Conservation (phyloP, 2,797 vertebrate genomes). For the Hydrophis major region DNA sequence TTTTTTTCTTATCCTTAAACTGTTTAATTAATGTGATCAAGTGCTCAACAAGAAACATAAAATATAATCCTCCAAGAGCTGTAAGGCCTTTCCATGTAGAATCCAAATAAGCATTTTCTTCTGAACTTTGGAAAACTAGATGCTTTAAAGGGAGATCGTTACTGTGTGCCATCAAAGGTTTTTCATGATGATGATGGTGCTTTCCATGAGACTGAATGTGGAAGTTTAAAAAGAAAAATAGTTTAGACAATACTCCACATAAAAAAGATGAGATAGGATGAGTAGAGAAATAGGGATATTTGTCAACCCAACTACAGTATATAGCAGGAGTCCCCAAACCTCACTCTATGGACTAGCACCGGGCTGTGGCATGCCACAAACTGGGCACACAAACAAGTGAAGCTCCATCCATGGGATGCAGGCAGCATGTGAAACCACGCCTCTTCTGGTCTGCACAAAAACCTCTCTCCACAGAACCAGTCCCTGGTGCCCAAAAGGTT, state of each 20-base stretch:
- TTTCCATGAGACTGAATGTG: constrained; percentile 73
- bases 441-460: not conserved
- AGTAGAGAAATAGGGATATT: not conserved
- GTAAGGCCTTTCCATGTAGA: constrained; percentile 92
- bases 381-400: not conserved
- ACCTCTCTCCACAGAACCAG: not conserved
- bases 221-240: not conserved
- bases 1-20: constrained; percentile 97
- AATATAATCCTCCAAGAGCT: constrained; percentile 89
- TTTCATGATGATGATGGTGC: constrained; percentile 72
- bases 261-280: fast-evolving
- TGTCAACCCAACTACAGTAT: not conserved
- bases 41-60: constrained; percentile 98
- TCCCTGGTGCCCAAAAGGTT: not conserved
- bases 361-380: not conserved
- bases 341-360: not conserved
- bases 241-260: not conserved
- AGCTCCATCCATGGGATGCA: not conserved
- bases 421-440: not conserved
- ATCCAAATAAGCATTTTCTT: constrained; percentile 80
- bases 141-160: constrained; percentile 67
- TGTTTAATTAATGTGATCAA: constrained; percentile 95
- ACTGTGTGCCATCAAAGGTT: constrained; percentile 61
- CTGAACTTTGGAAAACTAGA: constrained; percentile 64
- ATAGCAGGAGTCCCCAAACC: not conserved